These are phyloP conservation scores for Proisotoma minuta DNA, from an alignment of 2,888 invertebrate species.

Conservation along the genomic window DNA sequence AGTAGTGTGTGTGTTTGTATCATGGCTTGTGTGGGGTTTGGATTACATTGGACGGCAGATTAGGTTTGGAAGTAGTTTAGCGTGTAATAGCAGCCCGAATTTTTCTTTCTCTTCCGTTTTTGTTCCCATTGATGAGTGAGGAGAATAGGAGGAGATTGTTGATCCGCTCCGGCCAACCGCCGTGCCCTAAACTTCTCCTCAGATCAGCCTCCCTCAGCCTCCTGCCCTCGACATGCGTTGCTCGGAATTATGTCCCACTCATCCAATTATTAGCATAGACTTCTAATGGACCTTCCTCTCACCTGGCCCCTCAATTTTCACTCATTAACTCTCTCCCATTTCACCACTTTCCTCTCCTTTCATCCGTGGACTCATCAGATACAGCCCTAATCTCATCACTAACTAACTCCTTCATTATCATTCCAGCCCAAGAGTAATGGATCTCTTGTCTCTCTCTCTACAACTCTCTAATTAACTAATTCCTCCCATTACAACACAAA, in stretches of 20 bases:
- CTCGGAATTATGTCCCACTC: slow-evolving; percentile 30
- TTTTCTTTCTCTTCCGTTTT: slow-evolving; percentile 45
- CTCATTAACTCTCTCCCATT: slow-evolving; percentile 19
- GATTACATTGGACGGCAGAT: slow-evolving; percentile 7
- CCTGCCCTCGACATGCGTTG: slow-evolving; percentile 46
- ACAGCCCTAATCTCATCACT: neutral
- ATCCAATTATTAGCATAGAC: slow-evolving; percentile 46
- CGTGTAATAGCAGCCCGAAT: slow-evolving; percentile 29
- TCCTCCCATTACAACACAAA: slow-evolving; percentile 2
- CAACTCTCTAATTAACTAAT: slow-evolving; percentile 13
- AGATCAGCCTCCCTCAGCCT: slow-evolving; percentile 39
- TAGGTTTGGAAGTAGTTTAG: slow-evolving; percentile 7
- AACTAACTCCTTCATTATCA: slow-evolving; percentile 12
- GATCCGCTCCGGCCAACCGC: slow-evolving; percentile 46
- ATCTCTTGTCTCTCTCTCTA: slow-evolving; percentile 1
- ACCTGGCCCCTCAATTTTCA: slow-evolving; percentile 24
- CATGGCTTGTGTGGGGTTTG: neutral
- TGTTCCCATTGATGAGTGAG: slow-evolving; percentile 48
- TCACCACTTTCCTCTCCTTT: slow-evolving; percentile 13
- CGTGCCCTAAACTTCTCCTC: no score
- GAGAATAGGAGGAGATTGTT: slow-evolving; percentile 48
- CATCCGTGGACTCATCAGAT: slow-evolving; percentile 8
- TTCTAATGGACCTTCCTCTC: slow-evolving; percentile 41
- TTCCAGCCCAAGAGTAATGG: slow-evolving; percentile 9
- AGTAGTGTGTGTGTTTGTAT: slow-evolving; percentile 12